These are phyloP conservation scores for Gavia stellata DNA, from an alignment of 2,113 vertebrate species.

Conservation along the genomic window DNA sequence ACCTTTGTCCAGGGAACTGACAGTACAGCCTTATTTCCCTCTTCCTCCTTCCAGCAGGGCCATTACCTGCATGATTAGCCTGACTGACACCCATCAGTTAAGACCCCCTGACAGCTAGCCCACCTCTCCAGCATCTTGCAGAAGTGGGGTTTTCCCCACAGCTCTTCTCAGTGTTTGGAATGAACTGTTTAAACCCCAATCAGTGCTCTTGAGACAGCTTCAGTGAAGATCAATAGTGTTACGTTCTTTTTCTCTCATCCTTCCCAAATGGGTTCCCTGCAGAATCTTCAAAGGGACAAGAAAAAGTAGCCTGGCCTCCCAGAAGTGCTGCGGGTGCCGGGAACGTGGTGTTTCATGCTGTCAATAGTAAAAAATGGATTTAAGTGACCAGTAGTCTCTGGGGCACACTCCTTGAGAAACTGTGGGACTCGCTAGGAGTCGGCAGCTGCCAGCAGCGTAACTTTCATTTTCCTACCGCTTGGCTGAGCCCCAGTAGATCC, in stretches of 20 bases:
- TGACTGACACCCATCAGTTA: not conserved
- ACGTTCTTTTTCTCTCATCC: not conserved
- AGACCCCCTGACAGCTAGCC: not conserved
- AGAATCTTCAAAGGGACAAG: not conserved
- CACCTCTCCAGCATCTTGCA: not conserved
- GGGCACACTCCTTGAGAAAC: not conserved
- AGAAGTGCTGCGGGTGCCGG: rapidly evolving
- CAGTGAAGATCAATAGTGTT: not conserved
- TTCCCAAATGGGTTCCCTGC: not conserved
- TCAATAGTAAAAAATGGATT: not conserved
- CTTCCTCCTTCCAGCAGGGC: not conserved
- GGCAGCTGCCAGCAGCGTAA: not conserved
- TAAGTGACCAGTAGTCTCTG: not conserved
- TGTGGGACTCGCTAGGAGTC: not conserved
- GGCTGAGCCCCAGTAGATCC: not conserved
- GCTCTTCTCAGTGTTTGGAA: not conserved
- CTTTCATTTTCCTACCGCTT: not conserved
- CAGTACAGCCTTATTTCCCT: not conserved
- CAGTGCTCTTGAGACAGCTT: not conserved
- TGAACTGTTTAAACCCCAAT: not conserved
- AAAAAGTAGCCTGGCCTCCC: not conserved
- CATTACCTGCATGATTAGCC: not conserved
- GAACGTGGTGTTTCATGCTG: rapidly evolving
- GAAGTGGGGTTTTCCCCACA: not conserved
- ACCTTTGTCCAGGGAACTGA: not conserved